phyloP scores from a whole-genome alignment of 64 coral and sea anemone genomes.

The Montipora cactus region DNA sequence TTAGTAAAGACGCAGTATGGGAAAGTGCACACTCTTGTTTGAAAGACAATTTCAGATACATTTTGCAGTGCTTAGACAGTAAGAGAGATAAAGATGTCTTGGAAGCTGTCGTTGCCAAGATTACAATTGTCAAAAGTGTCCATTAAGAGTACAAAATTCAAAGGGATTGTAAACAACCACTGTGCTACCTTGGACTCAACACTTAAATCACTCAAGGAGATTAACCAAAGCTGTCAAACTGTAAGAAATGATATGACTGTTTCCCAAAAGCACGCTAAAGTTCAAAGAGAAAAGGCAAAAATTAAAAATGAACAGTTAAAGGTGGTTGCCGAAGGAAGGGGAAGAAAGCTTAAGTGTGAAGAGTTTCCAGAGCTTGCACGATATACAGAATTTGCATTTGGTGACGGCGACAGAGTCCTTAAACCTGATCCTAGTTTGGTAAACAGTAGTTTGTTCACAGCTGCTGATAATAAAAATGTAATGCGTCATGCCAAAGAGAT shows the following conservation, averaged over 20 bases:
- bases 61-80: not conserved
- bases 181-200: not conserved
- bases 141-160: not conserved
- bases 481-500: conserved; percentile 70
- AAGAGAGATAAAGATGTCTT: not conserved
- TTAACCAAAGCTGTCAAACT: conserved; percentile 3
- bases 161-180: not conserved
- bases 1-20: not conserved
- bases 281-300: not conserved
- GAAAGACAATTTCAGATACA: not conserved
- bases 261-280: not conserved
- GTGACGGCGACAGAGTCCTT: conserved; percentile 51
- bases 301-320: not conserved
- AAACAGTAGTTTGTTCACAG: conserved; percentile 36
- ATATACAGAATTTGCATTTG: conserved; percentile 16
- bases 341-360: conserved; percentile 61
- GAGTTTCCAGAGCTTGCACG: conserved; percentile 70
- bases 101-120: not conserved
- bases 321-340: conserved; percentile 31
- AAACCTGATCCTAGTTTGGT: conserved; percentile 49
- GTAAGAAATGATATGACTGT: not conserved
- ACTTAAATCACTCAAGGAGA: not conserved
- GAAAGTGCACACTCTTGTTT: not conserved
- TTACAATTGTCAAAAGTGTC: not conserved
- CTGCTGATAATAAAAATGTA: conserved; percentile 53